Evolutionary conservation across 2,797 vertebrate species (phyloP).

Genomic region (Eulemur rubriventer): DNA sequence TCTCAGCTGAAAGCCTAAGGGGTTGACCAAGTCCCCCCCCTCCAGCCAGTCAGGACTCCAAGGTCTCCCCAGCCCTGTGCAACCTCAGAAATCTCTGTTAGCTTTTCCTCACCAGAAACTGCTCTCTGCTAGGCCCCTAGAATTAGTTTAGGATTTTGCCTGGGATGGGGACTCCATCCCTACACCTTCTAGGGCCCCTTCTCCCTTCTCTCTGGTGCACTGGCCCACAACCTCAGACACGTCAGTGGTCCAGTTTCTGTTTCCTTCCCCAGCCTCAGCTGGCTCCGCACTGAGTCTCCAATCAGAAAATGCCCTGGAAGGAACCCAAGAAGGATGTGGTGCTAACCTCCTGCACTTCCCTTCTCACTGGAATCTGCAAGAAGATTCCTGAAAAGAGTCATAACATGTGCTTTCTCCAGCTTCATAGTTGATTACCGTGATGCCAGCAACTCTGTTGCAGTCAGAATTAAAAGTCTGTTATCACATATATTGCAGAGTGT

Average conservation of each 20-base stretch:
- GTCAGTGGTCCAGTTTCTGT: rapidly evolving
- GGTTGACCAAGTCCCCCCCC: background rate
- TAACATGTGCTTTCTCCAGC: rapidly evolving
- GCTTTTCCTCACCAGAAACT: background rate
- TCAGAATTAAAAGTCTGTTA: background rate
- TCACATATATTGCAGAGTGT: background rate
- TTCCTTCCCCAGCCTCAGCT: background rate
- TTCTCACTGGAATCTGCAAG: background rate
- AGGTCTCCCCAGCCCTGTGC: background rate
- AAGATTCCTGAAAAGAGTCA: background rate
- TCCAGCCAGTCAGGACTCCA: background rate
- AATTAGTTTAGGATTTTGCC: background rate
- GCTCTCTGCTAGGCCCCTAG: background rate
- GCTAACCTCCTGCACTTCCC: background rate
- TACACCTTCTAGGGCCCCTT: background rate
- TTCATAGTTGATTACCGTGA: background rate
- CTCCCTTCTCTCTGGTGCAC: background rate
- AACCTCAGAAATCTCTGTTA: background rate
- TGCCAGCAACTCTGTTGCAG: background rate
- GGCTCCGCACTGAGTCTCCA: background rate
- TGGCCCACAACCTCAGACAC: background rate
- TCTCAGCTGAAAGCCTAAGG: background rate
- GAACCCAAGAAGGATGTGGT: background rate
- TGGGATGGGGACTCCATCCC: no score
- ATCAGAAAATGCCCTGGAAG: background rate